phyloP scores from a whole-genome alignment of 2,797 vertebrate genomes.

The Coregonus ussuriensis region DNA sequence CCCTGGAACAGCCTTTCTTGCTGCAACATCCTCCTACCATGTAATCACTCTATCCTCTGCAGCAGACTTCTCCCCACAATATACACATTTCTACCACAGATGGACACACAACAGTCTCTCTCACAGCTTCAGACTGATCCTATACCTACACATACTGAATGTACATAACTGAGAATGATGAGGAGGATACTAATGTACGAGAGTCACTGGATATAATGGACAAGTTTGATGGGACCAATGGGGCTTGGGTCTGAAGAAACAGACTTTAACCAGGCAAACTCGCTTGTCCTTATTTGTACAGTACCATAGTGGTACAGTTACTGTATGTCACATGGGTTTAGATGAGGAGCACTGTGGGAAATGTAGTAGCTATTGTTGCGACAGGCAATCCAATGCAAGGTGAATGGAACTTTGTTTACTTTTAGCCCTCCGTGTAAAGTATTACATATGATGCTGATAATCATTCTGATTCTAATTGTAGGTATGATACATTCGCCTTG shows the following conservation, averaged over 20 bases:
- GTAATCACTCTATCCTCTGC: conserved; percentile 7
- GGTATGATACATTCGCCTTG: conserved; percentile 58
- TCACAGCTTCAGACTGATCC: conserved; percentile 27
- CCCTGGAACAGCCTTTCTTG: conserved; percentile 27
- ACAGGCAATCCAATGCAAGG: conserved; percentile 77
- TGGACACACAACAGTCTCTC: neutral
- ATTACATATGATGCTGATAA: conserved; percentile 61
- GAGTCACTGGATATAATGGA: conserved; percentile 38
- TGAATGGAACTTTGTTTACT: conserved; percentile 68
- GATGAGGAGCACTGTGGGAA: conserved; percentile 28
- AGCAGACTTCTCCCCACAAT: conserved; percentile 8
- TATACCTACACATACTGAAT: conserved; percentile 59
- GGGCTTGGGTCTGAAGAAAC: too few relatives aligned
- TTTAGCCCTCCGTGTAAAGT: conserved; percentile 61
- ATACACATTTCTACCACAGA: conserved; percentile 12
- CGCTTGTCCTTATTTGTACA: conserved; percentile 12
- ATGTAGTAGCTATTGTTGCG: conserved; percentile 68
- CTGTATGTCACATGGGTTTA: conserved; percentile 15
- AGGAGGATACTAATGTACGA: conserved; percentile 14
- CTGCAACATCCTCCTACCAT: conserved; percentile 37
- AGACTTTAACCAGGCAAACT: conserved; percentile 12
- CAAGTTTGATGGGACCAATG: neutral
- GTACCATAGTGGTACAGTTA: neutral
- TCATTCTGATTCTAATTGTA: conserved; percentile 46
- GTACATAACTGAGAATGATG: conserved; percentile 51